These are phyloP conservation scores for Brachyptera risi DNA, from an alignment of 2,888 invertebrate genomes.

Conservation along the genomic window DNA sequence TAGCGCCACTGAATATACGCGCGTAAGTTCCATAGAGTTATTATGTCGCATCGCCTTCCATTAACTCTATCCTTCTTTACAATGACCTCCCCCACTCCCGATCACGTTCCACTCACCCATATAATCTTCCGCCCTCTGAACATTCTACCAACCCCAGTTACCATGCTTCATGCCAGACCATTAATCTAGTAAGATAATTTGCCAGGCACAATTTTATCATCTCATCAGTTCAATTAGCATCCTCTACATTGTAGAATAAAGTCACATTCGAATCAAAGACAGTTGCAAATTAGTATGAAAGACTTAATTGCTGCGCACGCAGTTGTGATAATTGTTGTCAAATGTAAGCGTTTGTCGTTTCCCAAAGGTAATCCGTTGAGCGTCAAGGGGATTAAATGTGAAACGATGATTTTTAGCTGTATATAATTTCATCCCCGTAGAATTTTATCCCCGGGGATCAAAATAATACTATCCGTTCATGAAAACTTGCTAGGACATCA, in stretches of 20 bases:
- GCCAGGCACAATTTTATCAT: conserved; percentile 7
- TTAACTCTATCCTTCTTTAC: not conserved
- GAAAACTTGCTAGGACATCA: no score
- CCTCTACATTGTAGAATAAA: not conserved
- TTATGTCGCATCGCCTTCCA: not conserved
- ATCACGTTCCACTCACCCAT: not conserved
- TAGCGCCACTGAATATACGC: no score
- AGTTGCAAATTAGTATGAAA: not conserved
- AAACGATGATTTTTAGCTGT: no score
- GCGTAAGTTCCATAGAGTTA: no score
- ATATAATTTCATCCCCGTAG: no score
- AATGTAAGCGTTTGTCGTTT: no score
- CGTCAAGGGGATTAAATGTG: no score
- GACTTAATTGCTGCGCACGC: conserved; percentile 2
- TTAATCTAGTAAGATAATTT: conserved; percentile 9
- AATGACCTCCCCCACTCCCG: not conserved
- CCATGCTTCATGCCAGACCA: not conserved
- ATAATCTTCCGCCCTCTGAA: not conserved
- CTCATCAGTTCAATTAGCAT: conserved; percentile 12
- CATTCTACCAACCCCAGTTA: not conserved
- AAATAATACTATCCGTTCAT: no score
- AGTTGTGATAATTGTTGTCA: no score
- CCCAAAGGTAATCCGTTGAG: no score
- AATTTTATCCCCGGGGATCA: no score
- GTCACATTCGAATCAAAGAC: conserved; percentile 5